Evolutionary conservation across 2,888 invertebrate species (phyloP).

Genomic region (Crossocerus cetratus): DNA sequence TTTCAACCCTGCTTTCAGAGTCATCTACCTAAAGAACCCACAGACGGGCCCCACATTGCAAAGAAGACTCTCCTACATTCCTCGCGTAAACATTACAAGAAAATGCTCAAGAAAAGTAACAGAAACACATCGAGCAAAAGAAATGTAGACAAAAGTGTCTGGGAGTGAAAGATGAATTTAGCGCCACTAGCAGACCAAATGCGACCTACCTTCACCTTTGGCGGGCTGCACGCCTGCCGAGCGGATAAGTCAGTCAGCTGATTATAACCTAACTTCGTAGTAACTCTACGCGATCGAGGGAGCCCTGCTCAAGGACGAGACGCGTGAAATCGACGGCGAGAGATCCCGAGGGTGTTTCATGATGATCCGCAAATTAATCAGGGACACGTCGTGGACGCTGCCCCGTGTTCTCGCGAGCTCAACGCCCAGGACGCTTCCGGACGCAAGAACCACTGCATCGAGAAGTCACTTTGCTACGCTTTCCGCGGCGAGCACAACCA

Average conservation of each 20-base stretch:
- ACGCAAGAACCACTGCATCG: not conserved
- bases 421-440: constrained; percentile 6
- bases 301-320: not conserved
- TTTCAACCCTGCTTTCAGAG: no score
- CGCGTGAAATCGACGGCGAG: not conserved
- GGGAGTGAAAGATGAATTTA: no score
- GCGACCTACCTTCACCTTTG: not conserved
- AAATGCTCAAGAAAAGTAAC: no score
- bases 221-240: not conserved
- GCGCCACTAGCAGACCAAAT: no score
- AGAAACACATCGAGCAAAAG: no score
- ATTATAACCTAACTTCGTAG: not conserved
- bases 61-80: no score
- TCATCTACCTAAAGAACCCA: no score
- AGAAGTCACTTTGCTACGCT: not conserved
- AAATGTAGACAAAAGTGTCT: no score
- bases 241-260: not conserved
- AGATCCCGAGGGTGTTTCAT: not conserved
- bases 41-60: no score
- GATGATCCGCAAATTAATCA: not conserved
- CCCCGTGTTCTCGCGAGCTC: not conserved
- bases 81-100: no score
- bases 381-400: not conserved
- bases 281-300: not conserved
- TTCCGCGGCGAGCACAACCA: constrained; percentile 59